phyloP scores from a whole-genome alignment of 64 coral and sea anemone species.

The Astreopora myriophthalma region DNA sequence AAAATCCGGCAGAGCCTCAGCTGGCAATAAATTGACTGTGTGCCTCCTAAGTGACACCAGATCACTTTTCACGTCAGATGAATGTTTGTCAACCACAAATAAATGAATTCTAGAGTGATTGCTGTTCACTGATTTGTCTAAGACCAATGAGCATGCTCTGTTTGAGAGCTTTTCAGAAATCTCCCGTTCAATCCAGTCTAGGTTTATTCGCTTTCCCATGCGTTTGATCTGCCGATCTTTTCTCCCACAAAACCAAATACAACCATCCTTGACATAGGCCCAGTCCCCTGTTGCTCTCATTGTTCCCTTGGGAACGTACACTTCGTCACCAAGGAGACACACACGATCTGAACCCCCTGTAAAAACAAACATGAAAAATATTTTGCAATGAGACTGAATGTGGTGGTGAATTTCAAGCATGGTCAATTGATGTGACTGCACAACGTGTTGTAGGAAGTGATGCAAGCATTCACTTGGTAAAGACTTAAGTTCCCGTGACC shows the following conservation, averaged over 20 bases:
- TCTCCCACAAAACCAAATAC: slow-evolving; percentile 84
- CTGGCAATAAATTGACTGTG: slow-evolving; percentile 33
- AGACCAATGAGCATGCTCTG: slow-evolving; percentile 55
- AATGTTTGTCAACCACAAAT: background rate
- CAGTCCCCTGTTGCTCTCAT: slow-evolving; percentile 83
- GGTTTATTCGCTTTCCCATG: slow-evolving; percentile 68
- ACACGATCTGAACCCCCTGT: slow-evolving; percentile 80
- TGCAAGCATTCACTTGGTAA: no score
- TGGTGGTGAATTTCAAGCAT: no score
- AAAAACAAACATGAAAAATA: background rate
- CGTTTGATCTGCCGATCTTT: slow-evolving; percentile 87
- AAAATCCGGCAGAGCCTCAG: slow-evolving; percentile 65
- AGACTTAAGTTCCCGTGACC: no score
- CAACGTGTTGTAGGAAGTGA: no score
- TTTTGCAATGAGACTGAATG: no score
- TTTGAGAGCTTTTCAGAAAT: slow-evolving; percentile 34
- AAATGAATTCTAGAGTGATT: slow-evolving; percentile 45
- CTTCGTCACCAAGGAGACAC: slow-evolving; percentile 81
- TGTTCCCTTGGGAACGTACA: slow-evolving; percentile 8
- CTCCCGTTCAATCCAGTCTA: slow-evolving; percentile 65
- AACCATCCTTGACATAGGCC: slow-evolving; percentile 61
- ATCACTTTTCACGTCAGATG: background rate
- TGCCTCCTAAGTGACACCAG: background rate
- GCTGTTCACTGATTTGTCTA: background rate
- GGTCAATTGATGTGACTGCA: no score